Conservation (phyloP, 2,888 invertebrate species). For the Rhimphoctona megacephalus region DNA sequence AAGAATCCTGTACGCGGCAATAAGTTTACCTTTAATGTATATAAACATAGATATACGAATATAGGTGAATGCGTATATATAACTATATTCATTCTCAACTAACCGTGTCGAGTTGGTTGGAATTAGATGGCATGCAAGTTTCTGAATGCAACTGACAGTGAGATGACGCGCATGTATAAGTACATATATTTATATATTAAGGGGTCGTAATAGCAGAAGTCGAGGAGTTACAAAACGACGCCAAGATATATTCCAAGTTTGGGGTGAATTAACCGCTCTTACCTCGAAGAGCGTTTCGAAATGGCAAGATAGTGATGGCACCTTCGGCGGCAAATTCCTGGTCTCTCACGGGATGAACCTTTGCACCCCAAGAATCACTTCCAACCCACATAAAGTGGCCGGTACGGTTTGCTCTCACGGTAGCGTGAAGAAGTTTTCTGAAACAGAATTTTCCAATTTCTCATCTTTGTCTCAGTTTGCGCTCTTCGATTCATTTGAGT, state of each 20-base stretch:
- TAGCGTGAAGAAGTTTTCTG: slow-evolving; percentile 87
- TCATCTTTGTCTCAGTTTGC: slow-evolving; percentile 5
- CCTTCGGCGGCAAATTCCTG: slow-evolving; percentile 88
- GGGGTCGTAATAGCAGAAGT: slow-evolving; percentile 3
- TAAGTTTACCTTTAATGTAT: no score
- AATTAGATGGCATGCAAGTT: slow-evolving; percentile 46
- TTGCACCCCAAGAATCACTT: slow-evolving; percentile 91
- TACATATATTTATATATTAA: background rate
- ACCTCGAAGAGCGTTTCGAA: slow-evolving; percentile 86
- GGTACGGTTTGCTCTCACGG: slow-evolving; percentile 86
- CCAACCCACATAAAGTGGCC: slow-evolving; percentile 90
- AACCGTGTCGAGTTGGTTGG: background rate
- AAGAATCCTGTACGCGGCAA: background rate
- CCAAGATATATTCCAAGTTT: slow-evolving; percentile 11
- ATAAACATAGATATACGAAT: no score
- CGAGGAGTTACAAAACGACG: slow-evolving; percentile 28
- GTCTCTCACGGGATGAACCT: slow-evolving; percentile 87
- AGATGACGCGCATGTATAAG: background rate
- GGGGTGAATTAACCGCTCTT: slow-evolving; percentile 65
- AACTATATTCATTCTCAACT: background rate
- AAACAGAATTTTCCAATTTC: slow-evolving; percentile 61
- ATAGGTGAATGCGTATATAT: no score
- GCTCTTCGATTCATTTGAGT: background rate
- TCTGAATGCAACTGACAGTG: slow-evolving; percentile 18
- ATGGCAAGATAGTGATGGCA: slow-evolving; percentile 88